Evolutionary conservation across 2,888 invertebrate genomes (phyloP).

Genomic region (Xestia sexstrigata): DNA sequence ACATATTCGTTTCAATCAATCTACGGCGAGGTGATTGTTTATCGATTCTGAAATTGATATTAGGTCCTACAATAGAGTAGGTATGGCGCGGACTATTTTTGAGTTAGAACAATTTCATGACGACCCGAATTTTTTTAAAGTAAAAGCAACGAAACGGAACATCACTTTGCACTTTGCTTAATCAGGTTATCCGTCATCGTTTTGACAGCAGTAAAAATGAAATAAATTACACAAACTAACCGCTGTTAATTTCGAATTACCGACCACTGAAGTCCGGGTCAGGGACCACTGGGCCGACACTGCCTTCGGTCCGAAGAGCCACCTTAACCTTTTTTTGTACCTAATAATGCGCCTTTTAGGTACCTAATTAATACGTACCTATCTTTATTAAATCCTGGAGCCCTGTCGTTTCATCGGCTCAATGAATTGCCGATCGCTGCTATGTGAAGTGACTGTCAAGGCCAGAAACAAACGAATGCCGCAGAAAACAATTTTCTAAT

Average conservation of each 20-base stretch:
- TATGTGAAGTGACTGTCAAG: slow-evolving; percentile 29
- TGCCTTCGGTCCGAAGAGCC: neutral
- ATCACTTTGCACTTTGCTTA: neutral
- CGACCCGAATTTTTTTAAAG: too few species aligned
- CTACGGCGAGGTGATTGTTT: neutral
- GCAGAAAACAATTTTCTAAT: slow-evolving; percentile 33
- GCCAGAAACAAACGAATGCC: slow-evolving; percentile 40
- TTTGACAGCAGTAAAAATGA: too few species aligned
- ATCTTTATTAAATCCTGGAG: neutral
- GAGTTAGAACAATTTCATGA: neutral
- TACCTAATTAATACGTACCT: neutral
- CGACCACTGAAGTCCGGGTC: too few species aligned
- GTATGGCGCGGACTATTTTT: neutral
- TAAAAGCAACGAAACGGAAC: neutral
- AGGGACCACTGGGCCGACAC: neutral
- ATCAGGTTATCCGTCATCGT: neutral
- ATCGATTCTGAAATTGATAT: slow-evolving; percentile 16
- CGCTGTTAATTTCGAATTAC: neutral
- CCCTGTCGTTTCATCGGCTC: slow-evolving; percentile 6
- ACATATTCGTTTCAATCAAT: slow-evolving; percentile 18
- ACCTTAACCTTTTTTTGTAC: neutral
- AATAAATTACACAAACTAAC: too few species aligned
- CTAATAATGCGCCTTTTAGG: neutral
- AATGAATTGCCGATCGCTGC: slow-evolving; percentile 28
- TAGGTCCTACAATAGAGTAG: neutral